Evolutionary conservation across 2,888 invertebrate species (phyloP).

Genomic region (Euclidia mi): DNA sequence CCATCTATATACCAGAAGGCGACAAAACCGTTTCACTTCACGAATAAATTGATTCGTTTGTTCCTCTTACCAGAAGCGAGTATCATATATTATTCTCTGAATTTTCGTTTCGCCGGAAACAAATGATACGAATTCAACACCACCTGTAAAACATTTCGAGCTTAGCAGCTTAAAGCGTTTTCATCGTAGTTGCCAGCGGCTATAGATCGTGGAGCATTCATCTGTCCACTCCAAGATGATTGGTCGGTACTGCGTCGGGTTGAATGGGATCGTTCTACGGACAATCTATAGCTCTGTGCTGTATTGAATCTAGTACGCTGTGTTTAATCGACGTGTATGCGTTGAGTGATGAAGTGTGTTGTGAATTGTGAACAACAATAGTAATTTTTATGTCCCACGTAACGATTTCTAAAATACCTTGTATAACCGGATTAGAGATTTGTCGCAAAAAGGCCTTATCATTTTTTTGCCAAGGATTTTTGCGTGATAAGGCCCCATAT

Average conservation of each 20-base stretch:
- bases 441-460: too few relatives aligned
- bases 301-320: not conserved
- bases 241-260: constrained; percentile 14
- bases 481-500: too few relatives aligned
- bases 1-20: too few relatives aligned
- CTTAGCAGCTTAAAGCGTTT: not conserved
- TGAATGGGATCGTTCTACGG: constrained; percentile 8
- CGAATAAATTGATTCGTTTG: too few relatives aligned
- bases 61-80: too few relatives aligned
- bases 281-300: not conserved
- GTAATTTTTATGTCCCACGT: too few relatives aligned
- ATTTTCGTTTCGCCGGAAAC: not conserved
- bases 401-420: too few relatives aligned
- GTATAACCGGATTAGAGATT: too few relatives aligned
- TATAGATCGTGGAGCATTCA: constrained; percentile 2
- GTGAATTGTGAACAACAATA: too few relatives aligned
- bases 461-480: too few relatives aligned
- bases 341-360: not conserved
- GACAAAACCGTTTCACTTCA: too few relatives aligned
- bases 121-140: not conserved
- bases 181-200: not conserved
- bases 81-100: too few relatives aligned
- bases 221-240: constrained; percentile 38
- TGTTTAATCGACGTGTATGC: not conserved
- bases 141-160: not conserved